A percentile compares a stretch with the other conserved stretches of the same genome.
Evolutionary conservation across 2,888 invertebrate genomes (phyloP).

Genomic region (Hydroisotoma schaefferi): DNA sequence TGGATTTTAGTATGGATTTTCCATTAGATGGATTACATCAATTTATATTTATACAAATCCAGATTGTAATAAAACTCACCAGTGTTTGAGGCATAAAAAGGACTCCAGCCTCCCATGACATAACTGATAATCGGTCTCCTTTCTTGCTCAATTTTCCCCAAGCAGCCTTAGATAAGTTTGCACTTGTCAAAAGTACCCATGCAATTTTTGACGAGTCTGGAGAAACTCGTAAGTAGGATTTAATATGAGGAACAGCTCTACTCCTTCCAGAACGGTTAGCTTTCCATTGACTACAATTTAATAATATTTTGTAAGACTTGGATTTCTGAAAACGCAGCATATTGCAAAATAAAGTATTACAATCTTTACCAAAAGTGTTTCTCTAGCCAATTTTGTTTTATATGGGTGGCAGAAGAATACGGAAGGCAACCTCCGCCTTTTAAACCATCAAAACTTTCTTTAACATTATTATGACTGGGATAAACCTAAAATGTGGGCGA

Average conservation of each 20-base stretch:
- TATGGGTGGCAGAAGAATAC: slow-evolving; percentile 70
- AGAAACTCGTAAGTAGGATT: slow-evolving; percentile 76
- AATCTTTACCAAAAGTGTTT: slow-evolving; percentile 65
- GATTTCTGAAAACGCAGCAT: not conserved
- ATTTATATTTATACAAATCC: not conserved
- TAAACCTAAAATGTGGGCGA: slow-evolving; percentile 57
- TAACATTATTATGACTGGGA: slow-evolving; percentile 78
- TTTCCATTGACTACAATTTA: slow-evolving; percentile 71
- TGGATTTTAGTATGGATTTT: not conserved
- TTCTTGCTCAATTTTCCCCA: slow-evolving; percentile 73
- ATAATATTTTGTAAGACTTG: not conserved
- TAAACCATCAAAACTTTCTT: slow-evolving; percentile 75
- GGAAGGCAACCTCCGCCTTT: slow-evolving; percentile 85
- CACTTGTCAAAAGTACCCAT: slow-evolving; percentile 86
- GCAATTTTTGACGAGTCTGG: slow-evolving; percentile 63
- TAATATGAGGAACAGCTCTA: slow-evolving; percentile 91
- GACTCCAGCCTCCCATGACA: slow-evolving; percentile 90
- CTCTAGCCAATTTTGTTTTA: slow-evolving; percentile 80
- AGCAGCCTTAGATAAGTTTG: slow-evolving; percentile 94
- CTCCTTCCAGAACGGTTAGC: slow-evolving; percentile 66
- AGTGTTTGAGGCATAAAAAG: slow-evolving; percentile 78
- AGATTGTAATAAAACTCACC: slow-evolving; percentile 54
- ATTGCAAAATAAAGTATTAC: slow-evolving; percentile 5
- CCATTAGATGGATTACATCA: not conserved
- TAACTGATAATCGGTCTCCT: slow-evolving; percentile 61